Percentiles rank a stretch among this genome's conserved stretches.
phyloP scores from a whole-genome alignment of 2,113 vertebrate species.

The Brienomyrus brachyistius region DNA sequence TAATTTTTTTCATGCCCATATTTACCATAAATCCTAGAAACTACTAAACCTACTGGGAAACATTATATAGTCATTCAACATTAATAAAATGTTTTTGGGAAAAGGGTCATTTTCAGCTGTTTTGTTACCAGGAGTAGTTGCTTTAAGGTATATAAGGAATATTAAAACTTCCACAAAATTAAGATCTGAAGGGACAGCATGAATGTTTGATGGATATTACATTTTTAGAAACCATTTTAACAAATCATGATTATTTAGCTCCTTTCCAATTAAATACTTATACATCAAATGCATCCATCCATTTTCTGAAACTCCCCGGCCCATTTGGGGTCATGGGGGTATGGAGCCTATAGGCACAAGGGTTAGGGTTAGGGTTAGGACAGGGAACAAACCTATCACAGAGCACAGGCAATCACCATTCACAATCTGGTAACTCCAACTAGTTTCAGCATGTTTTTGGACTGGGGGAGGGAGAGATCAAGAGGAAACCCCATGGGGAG shows the following conservation, averaged over 20 bases:
- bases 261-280: not conserved
- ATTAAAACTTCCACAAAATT: not conserved
- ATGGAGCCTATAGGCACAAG: not conserved
- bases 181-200: not conserved
- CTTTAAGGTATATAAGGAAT: not conserved
- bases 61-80: not conserved
- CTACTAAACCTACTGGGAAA: not conserved
- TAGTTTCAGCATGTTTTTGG: not conserved
- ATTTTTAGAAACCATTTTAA: not conserved
- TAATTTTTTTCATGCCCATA: not conserved
- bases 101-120: not conserved
- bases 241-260: not conserved
- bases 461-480: not conserved
- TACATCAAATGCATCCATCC: not conserved
- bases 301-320: not conserved
- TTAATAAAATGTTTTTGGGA: not conserved
- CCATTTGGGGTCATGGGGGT: not conserved
- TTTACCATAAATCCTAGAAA: not conserved
- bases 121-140: not conserved
- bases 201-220: not conserved
- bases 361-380: no score
- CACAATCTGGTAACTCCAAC: not conserved
- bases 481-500: not conserved
- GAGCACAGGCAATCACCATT: not conserved
- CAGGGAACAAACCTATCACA: not conserved